phyloP scores from a whole-genome alignment of 2,888 invertebrate genomes.

The Thera britannica region DNA sequence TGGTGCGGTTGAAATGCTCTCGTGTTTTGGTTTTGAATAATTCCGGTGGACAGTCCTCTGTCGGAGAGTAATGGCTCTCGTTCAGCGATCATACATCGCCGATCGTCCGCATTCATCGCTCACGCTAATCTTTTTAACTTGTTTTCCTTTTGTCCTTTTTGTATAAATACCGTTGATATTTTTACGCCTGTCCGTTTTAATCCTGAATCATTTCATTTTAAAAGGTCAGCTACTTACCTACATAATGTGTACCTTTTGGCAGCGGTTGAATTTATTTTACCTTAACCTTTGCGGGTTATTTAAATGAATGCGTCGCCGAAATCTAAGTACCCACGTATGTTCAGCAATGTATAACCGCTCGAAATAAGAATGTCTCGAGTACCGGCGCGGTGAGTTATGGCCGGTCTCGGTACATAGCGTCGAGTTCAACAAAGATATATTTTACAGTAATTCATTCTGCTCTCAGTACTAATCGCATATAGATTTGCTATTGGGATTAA shows the following conservation, averaged over 20 bases:
- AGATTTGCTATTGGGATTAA: constrained; percentile 42
- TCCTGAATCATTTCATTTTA: constrained; percentile 4
- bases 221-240: background rate
- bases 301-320: constrained; percentile 2
- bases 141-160: constrained; percentile 46
- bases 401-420: constrained; percentile 18
- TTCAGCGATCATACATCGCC: constrained; percentile 54
- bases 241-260: constrained; percentile 1
- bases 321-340: constrained; percentile 3
- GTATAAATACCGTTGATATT: constrained; percentile 11
- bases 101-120: constrained; percentile 58
- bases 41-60: constrained; percentile 56
- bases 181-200: constrained; percentile 18
- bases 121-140: constrained; percentile 54
- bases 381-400: constrained; percentile 14
- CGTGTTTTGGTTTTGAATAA: constrained; percentile 61
- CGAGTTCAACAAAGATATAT: constrained; percentile 39
- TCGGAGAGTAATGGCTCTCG: constrained; percentile 64
- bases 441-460: constrained; percentile 41
- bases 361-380: constrained; percentile 22
- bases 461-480: constrained; percentile 41
- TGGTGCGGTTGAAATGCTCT: constrained; percentile 28
- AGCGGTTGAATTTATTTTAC: background rate
- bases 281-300: constrained; percentile 1
- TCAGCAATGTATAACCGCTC: constrained; percentile 14